Base-by-base conservation (phyloP, 64 coral and sea anemone species). In the Actinia equina region DNA sequence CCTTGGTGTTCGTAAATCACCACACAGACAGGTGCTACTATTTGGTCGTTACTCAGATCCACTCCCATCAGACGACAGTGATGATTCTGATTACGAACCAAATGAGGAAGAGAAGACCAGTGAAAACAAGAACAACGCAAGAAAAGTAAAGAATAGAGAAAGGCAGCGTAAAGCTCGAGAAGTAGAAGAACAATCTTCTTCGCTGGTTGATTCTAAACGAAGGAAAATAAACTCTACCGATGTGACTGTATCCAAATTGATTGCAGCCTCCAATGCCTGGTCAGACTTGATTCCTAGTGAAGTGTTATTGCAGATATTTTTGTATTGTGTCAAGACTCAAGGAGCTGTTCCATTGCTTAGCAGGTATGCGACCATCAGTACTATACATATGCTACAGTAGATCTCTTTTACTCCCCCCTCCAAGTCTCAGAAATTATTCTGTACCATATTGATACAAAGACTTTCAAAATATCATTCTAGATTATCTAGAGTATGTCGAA, bases 21-120 rank as follows among this genome's bases (percentile, higher is more conserved):
- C 55, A n/a, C 30, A 85, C 7, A 44, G 25, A 4, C 83, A 85
- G 45, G 52, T 85, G 17, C 26, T 54, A 22, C 12, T 60, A 41
- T 85, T 85, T 63, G 52, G 83, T 85, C 83, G 83, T 17, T 63
- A 85, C 26, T 30, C 83, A 85, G 83, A 85, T n/a, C 53, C 43
- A 20, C 55, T 85, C 1, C 83, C 83, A 4, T 85, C 83, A 16
- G 83, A 85, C 17, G 83, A 85, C 17, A 85, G 83, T 63, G 83
- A 85, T 26, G 80, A 82, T 63, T 57, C 53, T 2, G 83, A 85
- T 17, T 85, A 85, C 10, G 52, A 54, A 51, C 53, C 82, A 16
- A 23, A 3, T 18, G 77, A 77, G 20, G 14, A 46, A 54, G 52
- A 52, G 10, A 16, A 17, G 13, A 17, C 49, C 17, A 44, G 51